Evolutionary conservation across 2,113 vertebrate genomes (phyloP), one percentile per base, ranked within the genome.

Genomic region (Labeo catla): DNA sequence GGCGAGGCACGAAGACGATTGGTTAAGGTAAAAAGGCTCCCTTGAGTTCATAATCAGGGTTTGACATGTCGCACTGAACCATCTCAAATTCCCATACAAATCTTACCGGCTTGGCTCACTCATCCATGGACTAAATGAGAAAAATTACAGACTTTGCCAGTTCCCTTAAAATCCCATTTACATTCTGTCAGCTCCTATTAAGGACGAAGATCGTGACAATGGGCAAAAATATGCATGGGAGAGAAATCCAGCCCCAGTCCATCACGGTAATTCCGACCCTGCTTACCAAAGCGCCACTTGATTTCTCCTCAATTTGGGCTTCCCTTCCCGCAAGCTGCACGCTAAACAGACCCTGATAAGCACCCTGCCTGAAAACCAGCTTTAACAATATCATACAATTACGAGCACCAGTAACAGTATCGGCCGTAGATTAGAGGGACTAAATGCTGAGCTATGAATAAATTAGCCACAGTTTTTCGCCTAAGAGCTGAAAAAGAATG

Each of bases 131-230:
- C 93, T 95, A 96, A 96, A 96, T 96, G 94, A 96, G 95, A 96
- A 95, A 96, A 96, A 95, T 94, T 93, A 95, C 94, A 93, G 90
- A 94, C 95, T 95, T 93, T 94, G 94, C 94, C 91, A 94, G 93
- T 94, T 95, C 94, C 93, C 96, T 96, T 94, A 95, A 95, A 95
- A 95, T 89, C 92, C 93, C 94, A 96, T 97, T 96, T 97, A 95
- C 95, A 96, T 96, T 93, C 95, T 96, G 96, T 96, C 96, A 96
- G 94, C 93, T 96, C 88, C 92, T 91, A 96, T 97, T 96, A 96
- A 84, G 90, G 90, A 93, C 89, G 87, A 92, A 88, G 93, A 91
- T 88, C 79, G 89, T 19, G 2, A 94, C 93, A 92, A 91, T 90
- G 85, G 92, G 93, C 87, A 90, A 89, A 92, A 93, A 92, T 89